Evolutionary conservation across 64 coral and sea anemone genomes (phyloP).

Genomic region (Exaiptasia diaphana): DNA sequence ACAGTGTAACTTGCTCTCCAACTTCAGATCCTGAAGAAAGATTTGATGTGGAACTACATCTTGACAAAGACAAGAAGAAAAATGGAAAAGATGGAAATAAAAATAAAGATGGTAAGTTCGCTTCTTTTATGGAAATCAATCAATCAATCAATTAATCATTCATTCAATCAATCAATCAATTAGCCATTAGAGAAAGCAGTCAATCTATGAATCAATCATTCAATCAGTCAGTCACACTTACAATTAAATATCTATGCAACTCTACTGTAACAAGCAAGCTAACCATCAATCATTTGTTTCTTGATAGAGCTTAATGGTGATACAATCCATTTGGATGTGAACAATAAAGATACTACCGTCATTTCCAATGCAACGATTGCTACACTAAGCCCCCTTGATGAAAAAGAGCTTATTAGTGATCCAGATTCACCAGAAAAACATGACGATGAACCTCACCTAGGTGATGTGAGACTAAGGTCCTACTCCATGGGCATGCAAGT

Average conservation of each 20-base stretch:
- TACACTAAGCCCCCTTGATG: not conserved
- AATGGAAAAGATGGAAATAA: not conserved
- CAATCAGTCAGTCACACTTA: too few relatives aligned
- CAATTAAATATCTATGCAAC: too few relatives aligned
- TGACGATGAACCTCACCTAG: not conserved
- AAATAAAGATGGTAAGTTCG: not conserved
- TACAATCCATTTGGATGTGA: too few relatives aligned
- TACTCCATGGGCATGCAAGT: not conserved
- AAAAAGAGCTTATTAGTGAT: not conserved
- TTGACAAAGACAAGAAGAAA: too few relatives aligned
- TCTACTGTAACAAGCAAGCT: too few relatives aligned
- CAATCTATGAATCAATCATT: too few relatives aligned
- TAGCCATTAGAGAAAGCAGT: too few relatives aligned
- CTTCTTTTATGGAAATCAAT: not conserved
- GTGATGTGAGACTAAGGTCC: not conserved
- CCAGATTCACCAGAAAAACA: not conserved
- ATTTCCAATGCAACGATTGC: not conserved
- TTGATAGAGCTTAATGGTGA: too few relatives aligned
- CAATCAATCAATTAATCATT: too few relatives aligned
- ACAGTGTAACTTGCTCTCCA: not conserved
- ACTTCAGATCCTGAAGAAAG: not conserved
- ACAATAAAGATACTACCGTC: too few relatives aligned
- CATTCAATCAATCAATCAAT: too few relatives aligned
- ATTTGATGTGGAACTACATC: not conserved
- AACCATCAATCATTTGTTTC: too few relatives aligned